Percentiles rank a stretch among this genome's conserved stretches.
These are phyloP conservation scores for Danio jaintianensis DNA, from an alignment of 2,797 vertebrate genomes.

Conservation along the genomic window DNA sequence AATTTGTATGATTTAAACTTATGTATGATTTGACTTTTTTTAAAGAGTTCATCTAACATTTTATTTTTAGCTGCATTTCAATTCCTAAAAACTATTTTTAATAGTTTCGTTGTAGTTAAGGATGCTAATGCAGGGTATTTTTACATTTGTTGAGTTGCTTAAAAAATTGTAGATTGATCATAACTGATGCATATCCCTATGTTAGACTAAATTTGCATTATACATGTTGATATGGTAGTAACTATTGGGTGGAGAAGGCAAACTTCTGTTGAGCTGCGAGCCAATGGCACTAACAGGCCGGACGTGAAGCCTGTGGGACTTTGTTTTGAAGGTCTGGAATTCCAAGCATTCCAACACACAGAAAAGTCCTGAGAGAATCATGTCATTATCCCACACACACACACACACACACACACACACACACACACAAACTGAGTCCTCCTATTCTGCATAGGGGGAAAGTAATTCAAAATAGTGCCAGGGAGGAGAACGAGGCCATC, in stretches of 20 bases:
- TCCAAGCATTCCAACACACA: constrained; percentile 64
- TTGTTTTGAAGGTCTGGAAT: constrained; percentile 70
- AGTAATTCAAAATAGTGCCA: not conserved
- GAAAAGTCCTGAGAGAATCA: constrained; percentile 69
- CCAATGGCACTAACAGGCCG: constrained; percentile 47
- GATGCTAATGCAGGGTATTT: no score
- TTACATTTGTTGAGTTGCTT: no score
- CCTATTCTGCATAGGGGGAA: constrained; percentile 56
- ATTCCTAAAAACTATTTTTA: not conserved
- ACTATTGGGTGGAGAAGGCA: constrained; percentile 44
- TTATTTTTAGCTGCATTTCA: not conserved
- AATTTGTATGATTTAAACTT: no score
- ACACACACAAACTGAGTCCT: constrained; percentile 22
- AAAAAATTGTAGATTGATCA: not conserved
- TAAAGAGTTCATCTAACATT: not conserved
- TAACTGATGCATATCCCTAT: not conserved
- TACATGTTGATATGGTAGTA: constrained; percentile 14
- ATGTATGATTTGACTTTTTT: not conserved
- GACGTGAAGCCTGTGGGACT: constrained; percentile 58
- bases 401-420: no score
- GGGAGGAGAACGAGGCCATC: not conserved
- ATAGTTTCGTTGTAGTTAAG: not conserved
- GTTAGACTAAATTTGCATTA: not conserved
- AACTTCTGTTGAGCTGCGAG: constrained; percentile 41
- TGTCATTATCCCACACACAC: constrained; percentile 66